These are phyloP conservation scores for Tridacna gigas DNA, from an alignment of 2,888 invertebrate genomes.

Conservation along the genomic window DNA sequence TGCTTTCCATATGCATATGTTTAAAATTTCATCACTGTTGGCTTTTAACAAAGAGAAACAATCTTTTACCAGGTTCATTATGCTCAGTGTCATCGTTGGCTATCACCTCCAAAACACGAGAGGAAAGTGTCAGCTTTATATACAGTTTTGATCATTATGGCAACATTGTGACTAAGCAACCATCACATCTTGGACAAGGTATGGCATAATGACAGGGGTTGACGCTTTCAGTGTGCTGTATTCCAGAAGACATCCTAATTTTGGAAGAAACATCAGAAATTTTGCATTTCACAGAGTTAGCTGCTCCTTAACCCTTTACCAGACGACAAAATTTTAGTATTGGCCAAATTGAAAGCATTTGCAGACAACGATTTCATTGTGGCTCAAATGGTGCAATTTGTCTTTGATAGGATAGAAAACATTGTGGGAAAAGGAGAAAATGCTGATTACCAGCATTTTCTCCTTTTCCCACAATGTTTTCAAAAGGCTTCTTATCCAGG, in stretches of 20 bases:
- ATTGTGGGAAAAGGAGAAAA: background rate
- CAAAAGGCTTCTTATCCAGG: too few relatives aligned
- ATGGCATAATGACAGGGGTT: constrained; percentile 25
- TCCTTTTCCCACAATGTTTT: background rate
- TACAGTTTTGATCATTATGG: constrained; percentile 86
- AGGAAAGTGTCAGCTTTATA: constrained; percentile 85
- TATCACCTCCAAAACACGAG: constrained; percentile 86
- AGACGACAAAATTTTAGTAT: background rate
- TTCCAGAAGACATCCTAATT: background rate
- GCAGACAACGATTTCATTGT: too few relatives aligned
- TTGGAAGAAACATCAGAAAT: constrained; percentile 86
- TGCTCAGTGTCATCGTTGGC: constrained; percentile 87
- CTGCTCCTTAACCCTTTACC: background rate
- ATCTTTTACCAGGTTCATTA: constrained; percentile 84
- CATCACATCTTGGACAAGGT: constrained; percentile 86
- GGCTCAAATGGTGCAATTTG: too few relatives aligned
- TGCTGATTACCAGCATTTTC: background rate
- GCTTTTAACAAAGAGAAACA: background rate
- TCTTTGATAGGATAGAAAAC: background rate
- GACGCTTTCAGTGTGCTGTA: background rate
- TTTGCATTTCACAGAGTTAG: background rate
- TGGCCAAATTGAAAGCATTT: background rate
- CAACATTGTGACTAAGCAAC: constrained; percentile 83
- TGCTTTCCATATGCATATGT: too few relatives aligned
- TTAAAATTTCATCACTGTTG: background rate